Conservation (phyloP, 37 sponge, comb jelly and placozoan species). For the Axinella damicornis region DNA sequence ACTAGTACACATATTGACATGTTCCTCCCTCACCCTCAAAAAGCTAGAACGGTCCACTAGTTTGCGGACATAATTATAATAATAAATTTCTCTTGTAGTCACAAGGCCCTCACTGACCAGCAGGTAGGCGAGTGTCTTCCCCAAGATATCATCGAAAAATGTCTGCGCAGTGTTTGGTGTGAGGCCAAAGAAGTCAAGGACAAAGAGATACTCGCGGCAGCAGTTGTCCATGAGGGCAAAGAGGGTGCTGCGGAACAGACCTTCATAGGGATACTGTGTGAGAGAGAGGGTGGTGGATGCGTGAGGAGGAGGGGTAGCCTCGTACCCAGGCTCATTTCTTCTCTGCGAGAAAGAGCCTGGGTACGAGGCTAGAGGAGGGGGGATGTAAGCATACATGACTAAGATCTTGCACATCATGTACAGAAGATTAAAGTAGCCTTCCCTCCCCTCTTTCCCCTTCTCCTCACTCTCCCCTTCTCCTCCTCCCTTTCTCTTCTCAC, state of each 20-base stretch:
- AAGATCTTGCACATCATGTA: background rate
- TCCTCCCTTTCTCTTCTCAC: too few species aligned
- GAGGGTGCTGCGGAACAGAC: slow-evolving; percentile 90
- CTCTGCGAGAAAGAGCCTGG: too few species aligned
- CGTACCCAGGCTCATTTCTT: too few species aligned
- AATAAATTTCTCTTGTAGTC: too few species aligned
- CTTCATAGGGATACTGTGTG: slow-evolving; percentile 87
- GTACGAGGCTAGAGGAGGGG: slow-evolving; percentile 12
- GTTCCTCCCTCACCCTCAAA: too few species aligned
- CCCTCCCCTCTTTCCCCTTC: too few species aligned
- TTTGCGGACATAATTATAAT: too few species aligned
- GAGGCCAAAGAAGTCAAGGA: slow-evolving; percentile 95
- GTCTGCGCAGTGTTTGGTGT: slow-evolving; percentile 73
- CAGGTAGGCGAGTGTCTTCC: slow-evolving; percentile 80
- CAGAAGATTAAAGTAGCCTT: too few species aligned
- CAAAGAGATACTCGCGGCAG: slow-evolving; percentile 94
- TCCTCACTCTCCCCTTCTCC: too few species aligned
- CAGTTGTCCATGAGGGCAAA: slow-evolving; percentile 96
- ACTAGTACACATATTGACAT: too few species aligned
- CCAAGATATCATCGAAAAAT: slow-evolving; percentile 87
- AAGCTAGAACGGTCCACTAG: too few species aligned
- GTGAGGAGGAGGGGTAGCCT: too few species aligned
- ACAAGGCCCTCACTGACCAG: slow-evolving; percentile 40
- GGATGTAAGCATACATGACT: background rate
- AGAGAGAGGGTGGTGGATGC: background rate